Conservation (phyloP, 2,113 vertebrate species). For the Sus scrofa region T2T-Sscrofa CM000818.6:66601501-66602000, state of each 20-base stretch:
- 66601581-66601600: constrained; percentile 14
- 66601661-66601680: constrained; percentile 50
- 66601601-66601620: constrained; percentile 51
- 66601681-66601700: constrained; percentile 33
- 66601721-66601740: neutral
- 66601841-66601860: constrained; percentile 14
- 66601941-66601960: neutral
- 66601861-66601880: constrained; percentile 24
- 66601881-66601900: constrained; percentile 44
- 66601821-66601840: constrained; percentile 18
- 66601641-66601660: constrained; percentile 45
- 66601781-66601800: neutral
- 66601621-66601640: constrained; percentile 54
- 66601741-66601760: constrained; percentile 27
- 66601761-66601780: neutral
- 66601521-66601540: neutral
- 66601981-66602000: constrained; percentile 12
- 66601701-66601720: neutral
- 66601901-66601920: neutral
- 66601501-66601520: neutral
- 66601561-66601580: constrained; percentile 22
- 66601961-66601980: neutral
- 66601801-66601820: neutral
- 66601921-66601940: constrained; percentile 29
- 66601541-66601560: neutral